phyloP scores from a whole-genome alignment of 1,140 invertebrate genomes.

The Caenorhabditis remanei region DNA sequence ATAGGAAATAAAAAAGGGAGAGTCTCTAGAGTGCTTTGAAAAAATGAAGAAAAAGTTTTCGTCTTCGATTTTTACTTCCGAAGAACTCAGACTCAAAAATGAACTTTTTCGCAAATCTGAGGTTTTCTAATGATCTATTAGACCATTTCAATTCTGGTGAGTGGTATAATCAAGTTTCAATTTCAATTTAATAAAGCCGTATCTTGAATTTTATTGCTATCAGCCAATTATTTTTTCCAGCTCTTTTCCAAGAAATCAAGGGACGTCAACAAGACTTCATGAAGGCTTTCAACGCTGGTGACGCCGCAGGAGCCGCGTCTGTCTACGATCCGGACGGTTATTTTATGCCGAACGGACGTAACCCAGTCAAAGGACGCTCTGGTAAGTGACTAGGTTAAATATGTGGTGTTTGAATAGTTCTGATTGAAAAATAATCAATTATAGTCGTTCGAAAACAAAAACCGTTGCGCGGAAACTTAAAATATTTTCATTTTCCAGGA shows the following conservation, averaged over 20 bases:
- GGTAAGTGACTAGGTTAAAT: slow-evolving; percentile 57
- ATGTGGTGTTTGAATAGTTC: neutral
- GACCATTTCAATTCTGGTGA: slow-evolving; percentile 42
- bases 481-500: slow-evolving; percentile 49
- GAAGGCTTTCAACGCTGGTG: slow-evolving; percentile 76
- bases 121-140: neutral
- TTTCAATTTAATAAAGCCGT: neutral
- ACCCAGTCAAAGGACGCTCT: slow-evolving; percentile 74
- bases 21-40: neutral
- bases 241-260: slow-evolving; percentile 78
- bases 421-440: too few relatives aligned
- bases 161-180: neutral
- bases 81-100: neutral
- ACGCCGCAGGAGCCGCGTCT: slow-evolving; percentile 71
- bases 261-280: slow-evolving; percentile 76
- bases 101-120: neutral
- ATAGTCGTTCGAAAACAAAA: too few relatives aligned
- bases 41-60: neutral
- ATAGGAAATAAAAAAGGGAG: slow-evolving; percentile 10
- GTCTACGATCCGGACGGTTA: slow-evolving; percentile 77
- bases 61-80: neutral
- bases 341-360: slow-evolving; percentile 77
- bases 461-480: too few relatives aligned
- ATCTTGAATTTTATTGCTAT: neutral
- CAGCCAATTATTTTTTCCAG: slow-evolving; percentile 64